Evolutionary conservation across 64 coral and sea anemone species (phyloP), one percentile per base, ranked within the genome.

Genomic region (Stichodactyla mertensii): DNA sequence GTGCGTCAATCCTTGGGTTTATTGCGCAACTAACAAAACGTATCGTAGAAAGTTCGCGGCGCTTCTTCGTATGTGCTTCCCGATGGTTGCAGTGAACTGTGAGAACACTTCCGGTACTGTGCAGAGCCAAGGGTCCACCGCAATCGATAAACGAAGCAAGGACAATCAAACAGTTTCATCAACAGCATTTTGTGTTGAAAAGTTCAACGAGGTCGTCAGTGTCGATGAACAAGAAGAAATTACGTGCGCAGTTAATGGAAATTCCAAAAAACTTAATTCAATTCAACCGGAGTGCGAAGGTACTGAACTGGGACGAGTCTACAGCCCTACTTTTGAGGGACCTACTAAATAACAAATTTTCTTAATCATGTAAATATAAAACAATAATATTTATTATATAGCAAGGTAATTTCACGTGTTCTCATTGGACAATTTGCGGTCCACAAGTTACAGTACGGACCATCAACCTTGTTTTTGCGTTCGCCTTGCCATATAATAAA

Each of bases 1-100:
- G 0, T 88, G 89, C 16, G 60, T 94, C 8, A 94, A 94, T 85
- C 93, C 93, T 3, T 94, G 93, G 93, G 87, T 94, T 20, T 94
- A 94, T 54, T 91, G 93, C 36, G 85, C 79, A n/a, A 91, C 93
- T 4, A 94, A 94, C 82, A 91, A 88, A 16, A 91, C 36, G 6
- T 94, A 94, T 71, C 53, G 93, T 5, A 83, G 77, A 19, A 88
- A 88, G 14, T 91, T 94, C 51, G 77, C 56, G 4, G 53, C 83
- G 12, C 83, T 85, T 61, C 27, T 64, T 61, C 83, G 6, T 2
- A 45, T 13, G n/a, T 85, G 83, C 55, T 85, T 61, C 56, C 83
- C 55, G 7, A 36, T 6, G 28, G 51, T 12, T 18, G 20, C 24
- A 45, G 83, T 58, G n/a, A 82, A 82, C 36, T 20, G 55, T 59